These are phyloP conservation scores for Hipparchia semele DNA, from an alignment of 2,888 invertebrate species.

Conservation along the genomic window DNA sequence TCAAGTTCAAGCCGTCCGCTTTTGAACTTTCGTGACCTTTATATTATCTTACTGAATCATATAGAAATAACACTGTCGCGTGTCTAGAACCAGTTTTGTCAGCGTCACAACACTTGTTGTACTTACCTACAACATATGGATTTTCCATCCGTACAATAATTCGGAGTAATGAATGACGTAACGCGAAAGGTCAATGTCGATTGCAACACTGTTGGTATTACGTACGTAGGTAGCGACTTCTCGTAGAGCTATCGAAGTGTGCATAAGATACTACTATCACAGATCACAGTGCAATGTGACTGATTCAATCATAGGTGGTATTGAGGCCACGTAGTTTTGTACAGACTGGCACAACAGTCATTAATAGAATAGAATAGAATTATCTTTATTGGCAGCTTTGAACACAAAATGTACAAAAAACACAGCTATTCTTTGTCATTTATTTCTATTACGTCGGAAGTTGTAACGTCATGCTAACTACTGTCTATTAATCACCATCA, in stretches of 20 bases:
- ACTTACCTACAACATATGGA: not conserved
- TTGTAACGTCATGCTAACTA: too few relatives aligned
- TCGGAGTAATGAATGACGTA: constrained; percentile 14
- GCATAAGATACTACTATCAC: not conserved
- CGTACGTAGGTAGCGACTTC: not conserved
- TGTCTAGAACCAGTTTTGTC: not conserved
- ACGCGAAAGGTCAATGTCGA: constrained; percentile 12
- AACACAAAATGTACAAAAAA: too few relatives aligned
- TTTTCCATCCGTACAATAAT: not conserved
- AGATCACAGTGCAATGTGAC: not conserved
- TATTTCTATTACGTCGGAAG: too few relatives aligned
- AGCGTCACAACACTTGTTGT: not conserved
- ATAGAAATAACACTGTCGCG: not conserved
- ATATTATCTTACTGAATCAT: too few relatives aligned
- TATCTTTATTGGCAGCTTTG: too few relatives aligned
- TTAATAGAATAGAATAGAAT: not conserved
- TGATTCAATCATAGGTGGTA: not conserved
- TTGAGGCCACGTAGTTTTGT: not conserved
- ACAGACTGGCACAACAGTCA: not conserved
- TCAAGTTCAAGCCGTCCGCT: not conserved
- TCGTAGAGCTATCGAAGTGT: not conserved
- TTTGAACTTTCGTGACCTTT: too few relatives aligned
- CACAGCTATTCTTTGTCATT: not conserved
- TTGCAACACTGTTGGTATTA: not conserved
- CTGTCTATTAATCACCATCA: too few relatives aligned